Percentiles rank a stretch among this genome's conserved stretches.
phyloP scores from a whole-genome alignment of 1,140 invertebrate genomes.

The Neodiprion lecontei region DNA sequence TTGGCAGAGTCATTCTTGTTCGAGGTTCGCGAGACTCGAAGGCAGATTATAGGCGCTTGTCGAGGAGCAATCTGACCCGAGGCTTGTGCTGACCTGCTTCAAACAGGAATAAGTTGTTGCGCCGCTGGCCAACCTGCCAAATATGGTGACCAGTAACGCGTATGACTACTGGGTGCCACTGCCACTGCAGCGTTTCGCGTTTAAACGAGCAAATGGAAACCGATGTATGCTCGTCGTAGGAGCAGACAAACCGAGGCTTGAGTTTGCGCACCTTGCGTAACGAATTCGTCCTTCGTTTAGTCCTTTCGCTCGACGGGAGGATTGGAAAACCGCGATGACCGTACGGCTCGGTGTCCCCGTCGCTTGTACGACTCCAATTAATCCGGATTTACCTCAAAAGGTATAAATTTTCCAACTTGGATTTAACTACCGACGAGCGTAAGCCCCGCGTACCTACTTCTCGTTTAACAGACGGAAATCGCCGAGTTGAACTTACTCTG shows the following conservation, averaged over 20 bases:
- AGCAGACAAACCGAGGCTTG: neutral
- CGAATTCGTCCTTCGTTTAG: neutral
- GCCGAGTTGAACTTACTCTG: too few relatives aligned
- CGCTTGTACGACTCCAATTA: neutral
- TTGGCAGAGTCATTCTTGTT: neutral
- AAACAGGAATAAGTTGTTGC: neutral
- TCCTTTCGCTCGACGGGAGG: neutral
- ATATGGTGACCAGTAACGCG: neutral
- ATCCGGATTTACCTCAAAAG: neutral
- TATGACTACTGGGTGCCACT: neutral
- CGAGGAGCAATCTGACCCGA: neutral
- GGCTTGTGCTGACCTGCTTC: neutral
- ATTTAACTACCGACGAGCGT: neutral
- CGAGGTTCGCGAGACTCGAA: neutral
- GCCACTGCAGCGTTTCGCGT: too few relatives aligned
- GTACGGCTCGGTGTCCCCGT: neutral
- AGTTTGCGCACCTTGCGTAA: neutral
- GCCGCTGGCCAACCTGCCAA: constrained; percentile 3
- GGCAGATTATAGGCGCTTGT: neutral
- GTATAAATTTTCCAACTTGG: neutral
- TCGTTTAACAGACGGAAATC: too few relatives aligned
- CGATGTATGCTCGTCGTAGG: neutral
- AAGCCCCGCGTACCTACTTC: neutral
- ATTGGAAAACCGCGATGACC: neutral
- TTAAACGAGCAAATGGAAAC: too few relatives aligned